Conservation (phyloP, 92 coral and sea anemone genomes). For the Siderastrea radians region DNA sequence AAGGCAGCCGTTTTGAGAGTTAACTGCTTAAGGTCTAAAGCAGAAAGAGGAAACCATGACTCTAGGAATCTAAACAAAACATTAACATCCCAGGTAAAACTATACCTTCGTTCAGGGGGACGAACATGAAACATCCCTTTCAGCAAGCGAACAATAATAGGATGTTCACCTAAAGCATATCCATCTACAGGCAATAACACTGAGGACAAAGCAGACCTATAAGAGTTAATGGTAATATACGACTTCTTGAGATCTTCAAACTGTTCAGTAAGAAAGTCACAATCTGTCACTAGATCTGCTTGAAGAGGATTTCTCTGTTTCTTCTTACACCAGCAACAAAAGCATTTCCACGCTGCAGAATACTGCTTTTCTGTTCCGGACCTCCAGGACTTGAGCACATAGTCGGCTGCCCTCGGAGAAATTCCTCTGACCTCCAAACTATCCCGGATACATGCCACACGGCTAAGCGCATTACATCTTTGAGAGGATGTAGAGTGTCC, state of each 20-base stretch:
- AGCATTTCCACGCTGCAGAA: conserved; percentile 43
- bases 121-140: too few relatives aligned
- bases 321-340: conserved; percentile 33
- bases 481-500: conserved; percentile 12
- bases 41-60: too few relatives aligned
- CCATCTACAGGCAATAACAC: not conserved
- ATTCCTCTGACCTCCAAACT: conserved; percentile 36
- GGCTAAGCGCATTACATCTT: conserved; percentile 25
- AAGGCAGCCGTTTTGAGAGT: too few relatives aligned
- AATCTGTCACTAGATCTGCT: not conserved
- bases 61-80: too few relatives aligned
- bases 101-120: too few relatives aligned
- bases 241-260: not conserved
- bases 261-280: not conserved
- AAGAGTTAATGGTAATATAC: not conserved
- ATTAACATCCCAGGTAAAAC: too few relatives aligned
- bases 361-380: conserved; percentile 51
- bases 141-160: not conserved
- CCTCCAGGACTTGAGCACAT: conserved; percentile 50
- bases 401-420: conserved; percentile 36
- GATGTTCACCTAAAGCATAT: not conserved
- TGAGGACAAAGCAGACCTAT: not conserved
- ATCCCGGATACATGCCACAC: conserved; percentile 47
- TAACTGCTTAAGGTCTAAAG: too few relatives aligned
- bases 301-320: conserved; percentile 38